phyloP scores from a whole-genome alignment of 2,797 vertebrate species.

The Leptatherina wallacei region DNA sequence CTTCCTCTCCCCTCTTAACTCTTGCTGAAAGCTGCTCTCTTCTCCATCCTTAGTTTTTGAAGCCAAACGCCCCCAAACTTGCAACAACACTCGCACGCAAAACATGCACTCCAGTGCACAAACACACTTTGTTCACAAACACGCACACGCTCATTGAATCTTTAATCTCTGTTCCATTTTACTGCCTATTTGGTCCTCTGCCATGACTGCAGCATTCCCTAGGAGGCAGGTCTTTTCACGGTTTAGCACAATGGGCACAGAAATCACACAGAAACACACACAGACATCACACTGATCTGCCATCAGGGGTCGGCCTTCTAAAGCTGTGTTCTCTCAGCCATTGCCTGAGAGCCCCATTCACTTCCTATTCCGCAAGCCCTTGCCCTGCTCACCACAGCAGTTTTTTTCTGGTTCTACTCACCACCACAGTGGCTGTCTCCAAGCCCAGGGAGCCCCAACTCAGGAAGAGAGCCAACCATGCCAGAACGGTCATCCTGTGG shows the following conservation, averaged over 20 bases:
- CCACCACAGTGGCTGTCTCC: slow-evolving; percentile 91
- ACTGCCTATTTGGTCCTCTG: slow-evolving; percentile 72
- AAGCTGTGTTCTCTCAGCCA: slow-evolving; percentile 44
- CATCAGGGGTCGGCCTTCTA: slow-evolving; percentile 38
- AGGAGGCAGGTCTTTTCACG: slow-evolving; percentile 70
- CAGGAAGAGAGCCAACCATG: slow-evolving; percentile 90
- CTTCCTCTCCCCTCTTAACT: slow-evolving; percentile 47
- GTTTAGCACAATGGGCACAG: slow-evolving; percentile 68
- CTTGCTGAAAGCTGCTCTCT: slow-evolving; percentile 63
- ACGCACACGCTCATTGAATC: slow-evolving; percentile 70
- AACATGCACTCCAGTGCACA: slow-evolving; percentile 54
- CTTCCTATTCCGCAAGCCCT: slow-evolving; percentile 14
- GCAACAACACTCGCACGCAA: slow-evolving; percentile 43
- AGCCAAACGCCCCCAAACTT: slow-evolving; percentile 68
- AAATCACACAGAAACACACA: slow-evolving; percentile 48
- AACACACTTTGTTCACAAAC: slow-evolving; percentile 68
- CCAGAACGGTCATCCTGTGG: slow-evolving; percentile 90
- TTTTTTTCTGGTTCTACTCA: slow-evolving; percentile 68
- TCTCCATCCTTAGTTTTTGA: slow-evolving; percentile 56
- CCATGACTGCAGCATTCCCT: slow-evolving; percentile 76
- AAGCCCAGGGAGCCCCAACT: slow-evolving; percentile 94
- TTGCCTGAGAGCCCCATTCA: slow-evolving; percentile 39
- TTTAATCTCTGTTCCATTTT: slow-evolving; percentile 83
- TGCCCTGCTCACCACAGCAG: slow-evolving; percentile 9
- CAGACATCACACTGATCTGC: slow-evolving; percentile 42